A percentile compares a stretch with the other conserved stretches of the same genome.
Evolutionary conservation across 2,888 invertebrate species (phyloP).

Genomic region (Drosophila colorata): DNA sequence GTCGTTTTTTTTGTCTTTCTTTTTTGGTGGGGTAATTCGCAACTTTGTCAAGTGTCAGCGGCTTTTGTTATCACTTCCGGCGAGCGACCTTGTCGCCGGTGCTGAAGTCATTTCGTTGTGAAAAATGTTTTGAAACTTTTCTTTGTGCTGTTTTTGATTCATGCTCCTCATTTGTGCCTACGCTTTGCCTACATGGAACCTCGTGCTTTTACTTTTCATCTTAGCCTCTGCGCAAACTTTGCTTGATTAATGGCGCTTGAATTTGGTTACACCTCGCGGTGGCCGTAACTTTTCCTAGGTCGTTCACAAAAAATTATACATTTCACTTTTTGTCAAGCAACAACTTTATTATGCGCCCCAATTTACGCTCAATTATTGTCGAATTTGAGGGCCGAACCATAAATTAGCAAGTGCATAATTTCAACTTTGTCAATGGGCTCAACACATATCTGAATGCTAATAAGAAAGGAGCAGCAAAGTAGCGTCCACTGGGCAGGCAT

Average conservation of each 20-base stretch:
- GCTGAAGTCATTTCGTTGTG: constrained; percentile 52
- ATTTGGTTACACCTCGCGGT: constrained; percentile 38
- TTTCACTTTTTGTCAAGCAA: constrained; percentile 42
- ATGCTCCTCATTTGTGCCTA: constrained; percentile 74
- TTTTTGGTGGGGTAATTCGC: constrained; percentile 40
- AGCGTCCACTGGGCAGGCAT: no score
- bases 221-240: constrained; percentile 52
- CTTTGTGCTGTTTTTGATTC: constrained; percentile 64
- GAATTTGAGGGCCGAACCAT: constrained; percentile 39
- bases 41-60: constrained; percentile 82
- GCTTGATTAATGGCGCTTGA: constrained; percentile 70
- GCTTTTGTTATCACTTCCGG: constrained; percentile 81
- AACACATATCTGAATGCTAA: no score
- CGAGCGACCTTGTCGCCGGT: constrained; percentile 50
- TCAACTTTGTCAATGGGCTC: constrained; percentile 6
- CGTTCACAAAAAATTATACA: constrained; percentile 22
- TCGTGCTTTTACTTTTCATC: constrained; percentile 11
- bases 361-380: constrained; percentile 73
- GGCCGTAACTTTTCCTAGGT: constrained; percentile 1
- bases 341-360: constrained; percentile 58
- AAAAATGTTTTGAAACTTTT: constrained; percentile 70
- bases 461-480: background rate
- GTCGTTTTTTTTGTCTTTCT: constrained; percentile 19
- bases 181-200: constrained; percentile 65
- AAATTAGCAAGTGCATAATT: constrained; percentile 46